Evolutionary conservation across 2,113 vertebrate genomes (phyloP), one percentile per base, ranked within the genome.

Genomic region (Upupa epops): DNA sequence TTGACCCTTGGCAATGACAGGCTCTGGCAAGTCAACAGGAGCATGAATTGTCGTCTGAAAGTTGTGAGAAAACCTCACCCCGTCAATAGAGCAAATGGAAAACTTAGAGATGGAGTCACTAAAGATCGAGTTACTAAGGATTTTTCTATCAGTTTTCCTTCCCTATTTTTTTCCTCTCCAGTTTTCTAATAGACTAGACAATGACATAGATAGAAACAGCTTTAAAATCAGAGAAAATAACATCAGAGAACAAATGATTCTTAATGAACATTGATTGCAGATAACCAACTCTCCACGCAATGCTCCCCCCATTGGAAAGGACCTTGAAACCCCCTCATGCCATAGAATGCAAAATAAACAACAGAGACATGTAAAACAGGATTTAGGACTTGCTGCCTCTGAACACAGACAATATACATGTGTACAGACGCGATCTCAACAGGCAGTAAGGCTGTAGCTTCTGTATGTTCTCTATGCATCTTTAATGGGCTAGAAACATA

Each of bases 281-380:
- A 56, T n/a, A 17, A 8, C 31, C 36, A 31, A 36, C 25, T 70
- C 21, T 66, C 31, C 22, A 17, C 24, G 31, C 7, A 22, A 14
- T 0, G 3, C 28, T 17, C 8, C 3, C 25, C 21, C 11, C 1
- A 0, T n/a, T n/a, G n/a, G n/a, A n/a, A n/a, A n/a, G n/a, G n/a
- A n/a, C n/a, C n/a, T n/a, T n/a, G n/a, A n/a, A n/a, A n/a, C n/a
- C 8, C 3, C 25, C 21, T 8, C 1, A 0, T 46, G 61, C 15
- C 36, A 59, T 12, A 15, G 25, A 64, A 55, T 4, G 8, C 22
- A 73, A 77, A 73, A 24, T 36, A 85, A 46, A 52, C 64, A 2
- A 6, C 37, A 37, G 1, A 34, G 32, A 70, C 63, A 66, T 2
- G 3, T 74, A 60, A 77, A 81, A 29, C 15, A 48, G 36, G 29